Evolutionary conservation across 1,140 invertebrate genomes (phyloP).

Genomic region (Tribolium madens): DNA sequence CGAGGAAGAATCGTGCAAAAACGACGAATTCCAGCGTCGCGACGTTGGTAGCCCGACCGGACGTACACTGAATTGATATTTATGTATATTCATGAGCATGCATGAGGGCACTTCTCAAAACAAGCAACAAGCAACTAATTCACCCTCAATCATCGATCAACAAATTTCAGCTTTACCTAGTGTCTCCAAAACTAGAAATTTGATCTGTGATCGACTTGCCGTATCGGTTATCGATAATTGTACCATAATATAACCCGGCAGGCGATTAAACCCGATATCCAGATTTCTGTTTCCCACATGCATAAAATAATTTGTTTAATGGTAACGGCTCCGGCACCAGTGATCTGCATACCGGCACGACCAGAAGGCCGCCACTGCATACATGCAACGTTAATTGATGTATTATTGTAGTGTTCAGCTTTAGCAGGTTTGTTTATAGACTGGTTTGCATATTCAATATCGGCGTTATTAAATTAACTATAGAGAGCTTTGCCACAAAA

Average conservation of each 20-base stretch:
- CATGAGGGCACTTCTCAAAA: not conserved
- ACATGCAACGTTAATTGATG: constrained; percentile 35
- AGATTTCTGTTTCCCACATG: constrained; percentile 32
- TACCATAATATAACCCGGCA: not conserved
- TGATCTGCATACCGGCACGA: constrained; percentile 35
- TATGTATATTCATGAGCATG: not conserved
- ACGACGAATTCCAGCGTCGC: not conserved
- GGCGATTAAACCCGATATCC: not conserved
- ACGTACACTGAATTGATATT: not conserved
- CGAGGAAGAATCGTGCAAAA: not conserved
- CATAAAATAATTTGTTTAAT: constrained; percentile 44
- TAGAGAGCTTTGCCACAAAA: not conserved
- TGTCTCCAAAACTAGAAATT: no score
- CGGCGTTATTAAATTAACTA: not conserved
- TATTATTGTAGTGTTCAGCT: constrained; percentile 33
- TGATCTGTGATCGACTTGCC: no score
- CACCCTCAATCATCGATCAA: no score
- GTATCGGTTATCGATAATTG: constrained; percentile 1
- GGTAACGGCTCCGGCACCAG: constrained; percentile 22
- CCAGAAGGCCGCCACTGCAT: constrained; percentile 28
- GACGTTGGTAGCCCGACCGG: not conserved
- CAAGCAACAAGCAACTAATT: no score
- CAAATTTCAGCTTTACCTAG: no score
- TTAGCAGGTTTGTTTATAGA: constrained; percentile 8
- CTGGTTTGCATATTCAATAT: constrained; percentile 17